Evolutionary conservation across 2,113 vertebrate species (phyloP), one percentile per base, ranked within the genome.

Genomic region (Campylorhamphus procurvoides): DNA sequence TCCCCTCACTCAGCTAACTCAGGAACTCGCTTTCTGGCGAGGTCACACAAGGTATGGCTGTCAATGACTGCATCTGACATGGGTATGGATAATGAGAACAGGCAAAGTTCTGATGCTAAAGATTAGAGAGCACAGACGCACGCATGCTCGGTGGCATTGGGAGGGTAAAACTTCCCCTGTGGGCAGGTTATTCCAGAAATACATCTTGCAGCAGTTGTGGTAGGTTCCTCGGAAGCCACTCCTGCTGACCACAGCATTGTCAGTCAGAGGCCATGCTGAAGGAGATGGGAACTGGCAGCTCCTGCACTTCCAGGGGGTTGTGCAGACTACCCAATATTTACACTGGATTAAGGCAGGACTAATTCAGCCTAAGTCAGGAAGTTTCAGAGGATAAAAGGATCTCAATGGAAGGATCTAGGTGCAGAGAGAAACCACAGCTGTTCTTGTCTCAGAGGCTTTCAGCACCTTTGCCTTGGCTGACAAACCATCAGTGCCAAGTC

Each of bases 101-200:
- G 80, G 64, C 80, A 10, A 79, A 72, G 71, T 58, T 49, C 19
- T 3, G 44, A 39, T 8, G 27, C 47, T 5, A 22, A 68, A 62
- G 69, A 74, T 46, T 14, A 87, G 60, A 63, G 69, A 56, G 29
- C 6, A 12, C 15, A n/a, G 2, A 25, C 40, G 10, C 0, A 3
- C 74, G 37, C 78, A 33, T 12, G 85, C 85, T 88, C 46, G 2
- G 40, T 58, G 24, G 46, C 40, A 58, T 1, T 4, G 67, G 71
- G 3, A 83, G 78, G 63, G 67, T 16, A 73, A 76, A 92, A 56
- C 67, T 83, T 79, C 58, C 92, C 82, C 88, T 5, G 23, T 33
- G 88, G 93, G 87, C 87, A 91, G 69, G 68, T 92, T 94, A 87
- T 80, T 92, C 92, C 88, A 87, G 89, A 95, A 92, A 91, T 94